Percentiles rank a stretch among this genome's conserved stretches.
Evolutionary conservation across 2,888 invertebrate species (phyloP).

Genomic region (Eucera pruinosa): DNA sequence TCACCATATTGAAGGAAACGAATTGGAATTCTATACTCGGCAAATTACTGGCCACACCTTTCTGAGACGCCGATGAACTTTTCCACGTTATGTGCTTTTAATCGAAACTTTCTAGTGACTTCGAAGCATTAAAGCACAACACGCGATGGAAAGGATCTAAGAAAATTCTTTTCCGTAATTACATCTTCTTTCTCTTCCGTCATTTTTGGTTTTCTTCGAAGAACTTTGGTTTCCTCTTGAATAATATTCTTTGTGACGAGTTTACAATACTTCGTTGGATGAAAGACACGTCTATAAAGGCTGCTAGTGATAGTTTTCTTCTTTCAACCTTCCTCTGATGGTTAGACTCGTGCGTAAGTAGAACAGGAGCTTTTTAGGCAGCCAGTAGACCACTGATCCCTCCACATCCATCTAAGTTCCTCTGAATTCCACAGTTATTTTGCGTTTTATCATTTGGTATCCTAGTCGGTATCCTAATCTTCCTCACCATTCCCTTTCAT

Average conservation of each 20-base stretch:
- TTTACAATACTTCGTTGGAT: neutral
- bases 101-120: neutral
- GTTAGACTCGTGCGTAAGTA: neutral
- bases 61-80: neutral
- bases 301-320: neutral
- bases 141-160: conserved; percentile 3
- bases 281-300: neutral
- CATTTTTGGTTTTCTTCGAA: neutral
- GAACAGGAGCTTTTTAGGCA: neutral
- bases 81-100: neutral
- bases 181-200: neutral
- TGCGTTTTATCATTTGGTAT: too few species aligned
- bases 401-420: too few species aligned
- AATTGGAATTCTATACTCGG: neutral
- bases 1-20: conserved; percentile 10
- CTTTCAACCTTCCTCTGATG: neutral
- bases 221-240: neutral
- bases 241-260: neutral
- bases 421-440: too few species aligned
- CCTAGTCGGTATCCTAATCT: too few species aligned
- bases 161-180: neutral
- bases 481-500: too few species aligned
- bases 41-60: conserved; percentile 23
- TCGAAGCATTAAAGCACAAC: neutral
- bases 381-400: too few species aligned